Evolutionary conservation across 1,140 invertebrate genomes (phyloP), one percentile per base, ranked within the genome.

Genomic region (Monomorium pharaonis): DNA sequence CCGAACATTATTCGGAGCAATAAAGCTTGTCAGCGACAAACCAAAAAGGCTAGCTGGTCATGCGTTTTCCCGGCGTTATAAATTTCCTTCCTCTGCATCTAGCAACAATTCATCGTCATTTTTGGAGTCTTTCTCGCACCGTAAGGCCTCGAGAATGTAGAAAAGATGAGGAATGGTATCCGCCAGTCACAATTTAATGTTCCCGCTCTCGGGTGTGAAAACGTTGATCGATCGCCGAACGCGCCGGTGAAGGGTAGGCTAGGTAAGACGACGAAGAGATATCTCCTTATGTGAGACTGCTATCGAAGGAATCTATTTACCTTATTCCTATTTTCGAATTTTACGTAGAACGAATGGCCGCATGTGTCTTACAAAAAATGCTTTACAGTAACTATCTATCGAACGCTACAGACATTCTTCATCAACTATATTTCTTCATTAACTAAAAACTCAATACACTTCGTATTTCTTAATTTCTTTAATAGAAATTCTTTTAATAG

Each of bases 141-240:
- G 72, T 65, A 77, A 84, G 74, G 72, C 58, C 74, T 84, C 72
- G 62, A 84, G 44, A 77, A 76, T 84, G 81, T 77, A 77, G 72
- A 60, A 84, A 84, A 75, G 72, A 84, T 84, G 81, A 84, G 58
- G 60, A 84, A 84, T 84, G 81, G 81, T 77, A 84, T 84, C 74
- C 85, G 80, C 69, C 62, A 87, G 21, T 54, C 56, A 58, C 56
- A 58, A 86, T 86, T 88, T 88, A 86, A 81, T 81, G 76, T 70
- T 67, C 65, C 21, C 69, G 60, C 54, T 70, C 49, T 74, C 58
- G 63, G 56, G 30, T n/a, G 85, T 83, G 85, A 83, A 83, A 86
- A 83, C 67, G 77, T 74, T 83, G 85, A 86, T 86, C 51, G 77
- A 86, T 86, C 85, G 65, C 76, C 58, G 24, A 83, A 80, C 84